Evolutionary conservation across 2,888 invertebrate genomes (phyloP).

Genomic region (Emesis russula): DNA sequence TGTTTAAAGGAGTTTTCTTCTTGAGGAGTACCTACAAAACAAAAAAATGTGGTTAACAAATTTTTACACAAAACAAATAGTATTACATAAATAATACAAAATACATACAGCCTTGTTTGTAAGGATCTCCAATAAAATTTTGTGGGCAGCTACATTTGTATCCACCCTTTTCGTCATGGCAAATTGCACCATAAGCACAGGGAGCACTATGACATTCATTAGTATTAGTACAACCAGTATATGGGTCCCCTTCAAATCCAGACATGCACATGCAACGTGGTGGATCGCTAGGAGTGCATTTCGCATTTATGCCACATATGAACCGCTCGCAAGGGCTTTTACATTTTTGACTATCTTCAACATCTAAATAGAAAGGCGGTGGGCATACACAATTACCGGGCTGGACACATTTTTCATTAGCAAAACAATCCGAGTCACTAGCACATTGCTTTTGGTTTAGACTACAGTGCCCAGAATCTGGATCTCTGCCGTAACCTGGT

Average conservation of each 20-base stretch:
- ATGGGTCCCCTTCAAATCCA: slow-evolving; percentile 99
- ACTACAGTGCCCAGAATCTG: slow-evolving; percentile 98
- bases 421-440: slow-evolving; percentile 98
- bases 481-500: slow-evolving; percentile 98
- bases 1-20: slow-evolving; percentile 96
- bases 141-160: slow-evolving; percentile 98
- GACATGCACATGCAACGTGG: slow-evolving; percentile 99
- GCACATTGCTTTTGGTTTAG: slow-evolving; percentile 98
- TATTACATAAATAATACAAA: background rate
- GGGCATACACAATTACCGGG: slow-evolving; percentile 99
- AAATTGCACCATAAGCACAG: slow-evolving; percentile 99
- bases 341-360: slow-evolving; percentile 98
- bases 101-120: slow-evolving; percentile 98
- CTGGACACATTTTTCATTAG: slow-evolving; percentile 99
- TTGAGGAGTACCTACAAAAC: slow-evolving; percentile 91
- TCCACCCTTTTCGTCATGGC: slow-evolving; percentile 98
- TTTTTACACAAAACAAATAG: background rate
- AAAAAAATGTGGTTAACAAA: background rate
- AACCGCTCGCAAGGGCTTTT: slow-evolving; percentile 99
- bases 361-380: slow-evolving; percentile 99
- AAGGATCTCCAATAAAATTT: slow-evolving; percentile 98
- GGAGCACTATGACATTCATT: slow-evolving; percentile 99
- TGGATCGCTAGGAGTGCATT: slow-evolving; percentile 99
- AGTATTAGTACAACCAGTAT: slow-evolving; percentile 98
- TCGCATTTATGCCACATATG: slow-evolving; percentile 99